Percentiles rank a stretch among this genome's conserved stretches.
Evolutionary conservation across 2,888 invertebrate species (phyloP).

Genomic region (Schizotus pectinicornis): DNA sequence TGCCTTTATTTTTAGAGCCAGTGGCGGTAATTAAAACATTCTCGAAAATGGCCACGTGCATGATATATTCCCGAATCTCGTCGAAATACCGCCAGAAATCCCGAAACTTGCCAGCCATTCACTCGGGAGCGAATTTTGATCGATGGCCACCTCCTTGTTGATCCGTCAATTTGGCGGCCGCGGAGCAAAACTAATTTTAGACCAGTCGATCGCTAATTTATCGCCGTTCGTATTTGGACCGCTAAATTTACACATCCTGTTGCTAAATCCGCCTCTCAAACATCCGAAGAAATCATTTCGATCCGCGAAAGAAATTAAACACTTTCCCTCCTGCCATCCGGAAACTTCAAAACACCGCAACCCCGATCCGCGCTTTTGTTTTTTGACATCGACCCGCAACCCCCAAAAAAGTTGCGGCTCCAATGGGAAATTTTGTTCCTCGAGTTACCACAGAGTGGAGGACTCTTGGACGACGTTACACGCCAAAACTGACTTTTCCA

Average conservation of each 20-base stretch:
- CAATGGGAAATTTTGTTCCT: too few relatives aligned
- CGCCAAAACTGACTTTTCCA: too few relatives aligned
- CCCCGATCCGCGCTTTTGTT: too few relatives aligned
- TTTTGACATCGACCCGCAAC: too few relatives aligned
- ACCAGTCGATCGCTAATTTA: slow-evolving; percentile 12
- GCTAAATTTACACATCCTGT: slow-evolving; percentile 21
- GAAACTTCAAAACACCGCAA: too few relatives aligned
- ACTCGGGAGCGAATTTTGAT: background rate
- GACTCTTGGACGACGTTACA: too few relatives aligned
- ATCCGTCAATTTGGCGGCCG: background rate
- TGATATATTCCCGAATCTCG: background rate
- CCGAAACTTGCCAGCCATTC: background rate
- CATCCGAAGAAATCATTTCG: background rate
- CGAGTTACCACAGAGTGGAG: too few relatives aligned
- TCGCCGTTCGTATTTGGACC: slow-evolving; percentile 4
- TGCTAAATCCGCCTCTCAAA: slow-evolving; percentile 18
- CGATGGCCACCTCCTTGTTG: background rate
- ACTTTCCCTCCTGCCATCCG: background rate
- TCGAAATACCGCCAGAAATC: background rate
- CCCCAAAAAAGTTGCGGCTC: too few relatives aligned
- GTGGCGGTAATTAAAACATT: background rate
- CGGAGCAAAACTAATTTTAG: slow-evolving; percentile 14
- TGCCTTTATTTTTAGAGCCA: too few relatives aligned
- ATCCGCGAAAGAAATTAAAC: slow-evolving; percentile 1
- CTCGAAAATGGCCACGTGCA: background rate